Evolutionary conservation across 2,113 vertebrate genomes (phyloP), one percentile per base, ranked within the genome.

Genomic region (Cynoglossus semilaevis): DNA sequence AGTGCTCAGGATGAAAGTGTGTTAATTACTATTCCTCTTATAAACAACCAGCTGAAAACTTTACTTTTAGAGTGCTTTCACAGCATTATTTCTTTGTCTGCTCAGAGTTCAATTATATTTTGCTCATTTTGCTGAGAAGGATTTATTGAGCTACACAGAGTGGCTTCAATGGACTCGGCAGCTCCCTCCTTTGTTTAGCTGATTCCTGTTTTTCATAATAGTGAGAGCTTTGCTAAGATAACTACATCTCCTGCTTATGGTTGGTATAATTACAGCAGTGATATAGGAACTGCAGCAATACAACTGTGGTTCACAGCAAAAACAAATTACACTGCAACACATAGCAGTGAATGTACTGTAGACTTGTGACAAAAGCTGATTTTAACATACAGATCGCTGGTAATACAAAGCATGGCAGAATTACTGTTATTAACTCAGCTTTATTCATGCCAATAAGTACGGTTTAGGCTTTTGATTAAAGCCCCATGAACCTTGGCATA

Each of bases 31-130:
- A 9, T 11, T 51, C 7, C 44, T 66, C 43, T 59, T 42, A 50
- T 36, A 44, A 76, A 72, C 35, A 66, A 60, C 52, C 35, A 67
- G 42, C 38, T 19, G 4, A 55, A 67, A 67, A 70, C 17, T 44
- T 37, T 11, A 15, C 5, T 45, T 15, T 16, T 15, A 61, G 51
- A 61, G 45, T 45, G 45, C 66, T 64, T 67, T 14, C 48, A 55
- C 34, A 37, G 45, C 48, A 72, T 58, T 72, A 29, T 50, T 60
- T 59, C 19, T 36, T 57, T 54, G 40, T 71, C 42, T 46, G 18
- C 44, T 53, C 34, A 8, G 34, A 57, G 17, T 72, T 73, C 17
- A 55, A 77, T 79, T 74, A 65, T 61, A 56, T 56, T 54, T 49
- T 43, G 42, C 53, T 62, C 13, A 45, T 70, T 73, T 19, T 58